Evolutionary conservation across 2,888 invertebrate genomes (phyloP), one percentile per base, ranked within the genome.

Genomic region (Seira sanloemensis): DNA sequence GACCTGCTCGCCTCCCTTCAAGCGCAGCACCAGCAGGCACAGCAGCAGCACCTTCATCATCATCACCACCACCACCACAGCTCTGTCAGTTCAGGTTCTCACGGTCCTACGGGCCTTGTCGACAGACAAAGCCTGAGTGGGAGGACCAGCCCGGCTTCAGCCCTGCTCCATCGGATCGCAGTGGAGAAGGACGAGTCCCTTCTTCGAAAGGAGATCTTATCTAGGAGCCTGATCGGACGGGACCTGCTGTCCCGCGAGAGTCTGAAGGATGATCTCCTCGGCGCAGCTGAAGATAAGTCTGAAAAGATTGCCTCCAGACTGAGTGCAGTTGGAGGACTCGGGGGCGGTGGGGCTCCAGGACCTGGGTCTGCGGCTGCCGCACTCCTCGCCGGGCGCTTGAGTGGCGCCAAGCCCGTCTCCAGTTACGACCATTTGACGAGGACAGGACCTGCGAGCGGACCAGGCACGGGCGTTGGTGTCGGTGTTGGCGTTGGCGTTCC

Each of bases 391-490:
- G 82, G 84, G 0, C 80, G 84, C 0, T 74, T 78, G 24, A 58
- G 82, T 91, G 92, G 82, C 93, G 93, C 86, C 23, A 82, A 82
- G 24, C 82, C 82, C 18, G 65, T 82, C 2, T 76, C 82, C 7
- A 80, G 73, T 68, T 82, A 71, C 54, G 69, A 66, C 66, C 81
- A 75, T 66, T 65, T 75, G 4, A 71, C 65, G 19, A 65, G 75
- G 16, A 37, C 71, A n/a, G 62, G 83, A 0, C 1, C 69, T 27
- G n/a, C n/a, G n/a, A 12, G 37, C 37, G 5, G 4, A 4, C 37
- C 37, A 1, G 73, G 67, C 18, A 78, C 65, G 0, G 62, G 67
- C 19, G 66, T 50, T 2, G 37, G 58, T 19, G 18, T 25, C 5
- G 81, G 75, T 21, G 23, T 72, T 16, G 23, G 79, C 54, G 67